Evolutionary conservation across 2,797 vertebrate genomes (phyloP), one percentile per base, ranked within the genome.

Genomic region (Aplochiton taeniatus): DNA sequence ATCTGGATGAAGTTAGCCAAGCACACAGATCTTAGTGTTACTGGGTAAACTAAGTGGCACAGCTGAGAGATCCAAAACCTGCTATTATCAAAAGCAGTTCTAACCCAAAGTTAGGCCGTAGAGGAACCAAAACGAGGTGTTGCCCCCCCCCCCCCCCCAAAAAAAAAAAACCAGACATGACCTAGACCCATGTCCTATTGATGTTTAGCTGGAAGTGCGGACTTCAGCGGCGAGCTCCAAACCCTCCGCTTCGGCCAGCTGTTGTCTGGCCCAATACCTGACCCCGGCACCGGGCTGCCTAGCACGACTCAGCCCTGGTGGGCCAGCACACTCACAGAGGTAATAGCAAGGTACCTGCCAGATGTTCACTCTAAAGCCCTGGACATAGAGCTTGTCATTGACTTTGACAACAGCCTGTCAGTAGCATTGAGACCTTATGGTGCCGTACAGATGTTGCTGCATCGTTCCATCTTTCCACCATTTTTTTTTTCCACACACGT

Each of bases 1-100:
- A 87, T 82, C 85, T 87, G 85, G 85, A 88, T 88, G 84, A 86
- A 77, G 79, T 83, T 82, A 77, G 75, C 72, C 68, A 75, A 68
- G 56, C 64, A 66, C 66, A 81, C 74, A 62, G 70, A 62, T 77
- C 73, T 78, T 85, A 80, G 88, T 83, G 80, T 80, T 76, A 66
- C 42, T 0, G 70, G 68, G 69, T 70, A 72, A 74, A 74, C 18
- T 57, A 69, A 44, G 47, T 58, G 67, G 78, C 75, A 70, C 66
- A 53, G 1, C 17, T 64, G 72, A 69, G 75, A 81, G 81, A 76
- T 80, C 73, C 71, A 61, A 69, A 43, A 61, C 64, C 52, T 59
- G 60, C 45, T 60, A 70, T 69, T 76, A 47, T 31, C 31, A 31
- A 31, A 31, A 31, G 31, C 6, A 31, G 3, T 31, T 31, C 31